A percentile compares a stretch with the other conserved stretches of the same genome.
These are phyloP conservation scores for Perizoma affinitatum DNA, from an alignment of 2,888 invertebrate genomes.

Conservation along the genomic window DNA sequence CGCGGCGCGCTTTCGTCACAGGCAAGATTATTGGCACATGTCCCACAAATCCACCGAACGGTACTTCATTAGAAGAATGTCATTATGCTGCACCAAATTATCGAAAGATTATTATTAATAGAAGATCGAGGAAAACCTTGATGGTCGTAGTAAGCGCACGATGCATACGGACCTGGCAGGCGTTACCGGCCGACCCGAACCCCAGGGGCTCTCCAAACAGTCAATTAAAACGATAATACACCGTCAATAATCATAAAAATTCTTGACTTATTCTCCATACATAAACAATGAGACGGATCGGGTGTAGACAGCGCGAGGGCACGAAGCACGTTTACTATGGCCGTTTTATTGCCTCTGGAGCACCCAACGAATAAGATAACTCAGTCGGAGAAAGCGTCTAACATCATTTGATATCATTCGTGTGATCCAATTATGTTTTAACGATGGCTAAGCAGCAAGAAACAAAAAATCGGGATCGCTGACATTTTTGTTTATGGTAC, in stretches of 20 bases:
- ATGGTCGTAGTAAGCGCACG: slow-evolving; percentile 60
- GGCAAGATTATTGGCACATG: slow-evolving; percentile 79
- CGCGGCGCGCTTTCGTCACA: slow-evolving; percentile 70
- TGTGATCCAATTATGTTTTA: slow-evolving; percentile 81
- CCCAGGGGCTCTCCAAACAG: slow-evolving; percentile 60
- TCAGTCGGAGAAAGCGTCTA: slow-evolving; percentile 71
- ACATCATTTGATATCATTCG: slow-evolving; percentile 79
- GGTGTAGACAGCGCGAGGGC: slow-evolving; percentile 80
- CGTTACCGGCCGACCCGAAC: slow-evolving; percentile 49
- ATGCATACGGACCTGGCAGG: slow-evolving; percentile 53
- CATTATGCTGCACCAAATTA: slow-evolving; percentile 79
- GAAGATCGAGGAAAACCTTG: slow-evolving; percentile 75
- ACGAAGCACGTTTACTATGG: slow-evolving; percentile 81
- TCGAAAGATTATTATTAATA: slow-evolving; percentile 81
- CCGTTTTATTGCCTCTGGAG: slow-evolving; percentile 72
- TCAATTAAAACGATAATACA: slow-evolving; percentile 68
- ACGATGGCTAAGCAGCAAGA: slow-evolving; percentile 80
- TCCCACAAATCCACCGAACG: slow-evolving; percentile 77
- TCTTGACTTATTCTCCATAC: slow-evolving; percentile 81
- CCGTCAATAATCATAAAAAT: slow-evolving; percentile 74
- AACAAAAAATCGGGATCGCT: slow-evolving; percentile 85
- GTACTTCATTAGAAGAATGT: slow-evolving; percentile 81
- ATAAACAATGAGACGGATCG: slow-evolving; percentile 84
- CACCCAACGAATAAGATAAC: slow-evolving; percentile 58
- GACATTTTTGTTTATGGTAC: slow-evolving; percentile 86